Percentiles rank a stretch among this genome's conserved stretches.
Conservation (phyloP, 2,113 vertebrate genomes). For the Upupa epops region DNA sequence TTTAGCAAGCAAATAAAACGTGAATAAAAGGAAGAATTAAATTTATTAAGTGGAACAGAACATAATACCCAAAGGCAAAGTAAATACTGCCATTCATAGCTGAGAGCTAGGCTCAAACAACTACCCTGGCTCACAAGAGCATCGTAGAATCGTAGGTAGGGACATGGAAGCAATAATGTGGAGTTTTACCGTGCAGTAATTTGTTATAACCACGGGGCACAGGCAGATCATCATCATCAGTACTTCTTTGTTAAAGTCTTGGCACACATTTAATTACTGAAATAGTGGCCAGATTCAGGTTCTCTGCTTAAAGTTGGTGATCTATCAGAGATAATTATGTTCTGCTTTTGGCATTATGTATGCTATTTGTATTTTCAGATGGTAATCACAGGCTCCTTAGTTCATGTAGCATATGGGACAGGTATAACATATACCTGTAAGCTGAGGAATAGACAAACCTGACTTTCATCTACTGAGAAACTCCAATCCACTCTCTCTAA, state of each 20-base stretch:
- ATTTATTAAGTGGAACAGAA: constrained; percentile 45
- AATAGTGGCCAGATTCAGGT: neutral
- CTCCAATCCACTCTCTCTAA: neutral
- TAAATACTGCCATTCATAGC: constrained; percentile 29
- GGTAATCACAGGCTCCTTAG: neutral
- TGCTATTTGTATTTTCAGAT: neutral
- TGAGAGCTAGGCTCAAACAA: neutral
- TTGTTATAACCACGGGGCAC: neutral
- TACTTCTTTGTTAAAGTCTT: neutral
- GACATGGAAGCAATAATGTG: neutral
- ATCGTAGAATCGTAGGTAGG: neutral
- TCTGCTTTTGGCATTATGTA: neutral
- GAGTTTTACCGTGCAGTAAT: neutral
- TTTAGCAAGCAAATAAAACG: constrained; percentile 30
- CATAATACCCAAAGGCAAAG: constrained; percentile 29
- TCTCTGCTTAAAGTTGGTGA: neutral
- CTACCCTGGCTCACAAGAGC: neutral
- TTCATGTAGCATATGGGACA: too few species aligned
- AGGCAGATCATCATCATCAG: neutral
- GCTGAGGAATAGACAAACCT: neutral
- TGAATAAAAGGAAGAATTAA: constrained; percentile 18
- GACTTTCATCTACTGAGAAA: neutral
- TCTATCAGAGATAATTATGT: neutral
- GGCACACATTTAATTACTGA: neutral
- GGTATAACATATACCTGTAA: neutral